Evolutionary conservation across 2,797 vertebrate genomes (phyloP).

Genomic region (Leucoraja ocellata): DNA sequence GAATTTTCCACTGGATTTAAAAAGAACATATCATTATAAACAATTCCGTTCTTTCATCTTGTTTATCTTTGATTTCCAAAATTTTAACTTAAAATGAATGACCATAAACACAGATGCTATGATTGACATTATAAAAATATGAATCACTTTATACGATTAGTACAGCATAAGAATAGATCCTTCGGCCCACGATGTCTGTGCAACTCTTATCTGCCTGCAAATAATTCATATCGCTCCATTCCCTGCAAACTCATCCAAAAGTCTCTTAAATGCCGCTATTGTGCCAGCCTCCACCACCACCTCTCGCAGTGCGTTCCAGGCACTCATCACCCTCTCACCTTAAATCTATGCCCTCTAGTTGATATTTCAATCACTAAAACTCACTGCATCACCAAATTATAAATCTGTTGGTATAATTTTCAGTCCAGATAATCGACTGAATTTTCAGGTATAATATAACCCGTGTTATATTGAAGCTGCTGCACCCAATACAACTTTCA

Average conservation of each 20-base stretch:
- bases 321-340: no score
- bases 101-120: no score
- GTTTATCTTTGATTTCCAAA: not conserved
- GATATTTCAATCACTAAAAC: not conserved
- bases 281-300: no score
- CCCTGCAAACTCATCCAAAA: no score
- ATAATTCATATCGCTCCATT: no score
- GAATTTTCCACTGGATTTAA: not conserved
- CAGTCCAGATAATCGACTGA: not conserved
- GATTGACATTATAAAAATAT: not conserved
- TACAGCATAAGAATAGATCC: no score
- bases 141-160: not conserved
- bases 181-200: no score
- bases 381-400: not conserved
- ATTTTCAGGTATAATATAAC: not conserved
- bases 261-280: no score
- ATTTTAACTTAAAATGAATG: not conserved
- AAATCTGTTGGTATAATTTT: not conserved
- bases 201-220: no score
- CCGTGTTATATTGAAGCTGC: not conserved
- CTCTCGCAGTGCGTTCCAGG: no score
- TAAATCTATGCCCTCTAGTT: not conserved
- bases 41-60: not conserved
- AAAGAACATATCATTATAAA: not conserved
- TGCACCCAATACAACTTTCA: not conserved